phyloP scores from a whole-genome alignment of 2,888 invertebrate species.

The Synanthedon tipuliformis region DNA sequence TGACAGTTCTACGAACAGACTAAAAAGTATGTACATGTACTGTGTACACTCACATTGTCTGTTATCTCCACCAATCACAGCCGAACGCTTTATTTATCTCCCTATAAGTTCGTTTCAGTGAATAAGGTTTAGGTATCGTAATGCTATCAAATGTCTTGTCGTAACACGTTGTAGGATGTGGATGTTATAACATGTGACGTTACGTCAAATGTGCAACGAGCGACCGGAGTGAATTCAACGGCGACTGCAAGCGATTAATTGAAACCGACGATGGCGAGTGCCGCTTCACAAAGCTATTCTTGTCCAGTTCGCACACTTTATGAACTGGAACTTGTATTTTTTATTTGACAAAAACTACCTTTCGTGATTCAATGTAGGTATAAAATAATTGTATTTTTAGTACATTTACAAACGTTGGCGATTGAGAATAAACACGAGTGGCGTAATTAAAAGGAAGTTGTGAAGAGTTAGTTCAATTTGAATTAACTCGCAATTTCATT shows the following conservation, averaged over 20 bases:
- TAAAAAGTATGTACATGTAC: no score
- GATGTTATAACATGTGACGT: background rate
- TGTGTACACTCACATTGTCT: no score
- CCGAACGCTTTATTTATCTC: no score
- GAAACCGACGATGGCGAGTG: constrained; percentile 22
- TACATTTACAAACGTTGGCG: background rate
- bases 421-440: constrained; percentile 1
- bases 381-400: background rate
- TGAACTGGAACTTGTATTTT: constrained; percentile 3
- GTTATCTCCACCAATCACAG: no score
- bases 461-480: constrained; percentile 1
- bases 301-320: constrained; percentile 9
- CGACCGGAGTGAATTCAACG: constrained; percentile 9
- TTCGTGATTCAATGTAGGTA: background rate
- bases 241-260: constrained; percentile 31
- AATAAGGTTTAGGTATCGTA: no score
- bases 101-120: no score
- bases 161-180: background rate
- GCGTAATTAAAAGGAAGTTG: constrained; percentile 15
- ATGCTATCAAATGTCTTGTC: no score
- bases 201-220: background rate
- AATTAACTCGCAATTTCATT: constrained; percentile 35
- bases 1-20: no score
- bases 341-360: background rate
- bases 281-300: constrained; percentile 17